Base-by-base conservation (phyloP, 2,797 vertebrate genomes). In the Catostomus latipinnis region DNA sequence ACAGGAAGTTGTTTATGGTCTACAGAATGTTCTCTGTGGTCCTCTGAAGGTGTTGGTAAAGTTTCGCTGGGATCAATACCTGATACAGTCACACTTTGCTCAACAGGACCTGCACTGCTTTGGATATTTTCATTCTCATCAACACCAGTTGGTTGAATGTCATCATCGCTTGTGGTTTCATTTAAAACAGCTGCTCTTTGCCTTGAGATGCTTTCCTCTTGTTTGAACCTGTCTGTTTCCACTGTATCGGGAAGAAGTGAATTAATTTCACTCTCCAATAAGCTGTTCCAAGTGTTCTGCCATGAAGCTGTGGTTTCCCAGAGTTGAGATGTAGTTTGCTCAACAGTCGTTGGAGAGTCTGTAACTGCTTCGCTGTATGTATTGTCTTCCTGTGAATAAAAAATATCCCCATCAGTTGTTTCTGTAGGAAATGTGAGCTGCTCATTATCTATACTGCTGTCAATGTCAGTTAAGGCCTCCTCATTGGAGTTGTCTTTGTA, bases 351-450 rank as follows among this genome's bases (percentile, higher is more conserved):
- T 46, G 88, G 86, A 60, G 74, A 82, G 50, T 87, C 87, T 79
- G 89, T 90, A 74, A 79, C 81, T 66, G 78, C 49, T 62, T 53
- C 85, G n/a, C 61, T 79, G 61, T 81, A 56, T 74, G 84, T 65
- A 34, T 67, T 72, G 72, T 88, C 81, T 72, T 87, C 83, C 71
- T 87, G 89, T 83, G 88, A 90, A 82, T 88, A 74, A n/a, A 87
- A 85, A 70, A 10, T 77, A 72, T 91, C 88, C 49, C 46, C 65
- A 53, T 74, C 43, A 22, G 75, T 60, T 57, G 69, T 49, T 78
- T 82, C 73, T 62, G 52, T 53, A 9, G 69, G 63, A 68, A 18
- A 66, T 56, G 46, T 62, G 54, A 76, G 63, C 8, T 58, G 49
- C 61, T 84, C 68, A 43, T 43, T 58, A 8, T 70, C 58, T 82